Base-by-base conservation (phyloP, 2,797 vertebrate species). In the Cossypha heuglini region DNA sequence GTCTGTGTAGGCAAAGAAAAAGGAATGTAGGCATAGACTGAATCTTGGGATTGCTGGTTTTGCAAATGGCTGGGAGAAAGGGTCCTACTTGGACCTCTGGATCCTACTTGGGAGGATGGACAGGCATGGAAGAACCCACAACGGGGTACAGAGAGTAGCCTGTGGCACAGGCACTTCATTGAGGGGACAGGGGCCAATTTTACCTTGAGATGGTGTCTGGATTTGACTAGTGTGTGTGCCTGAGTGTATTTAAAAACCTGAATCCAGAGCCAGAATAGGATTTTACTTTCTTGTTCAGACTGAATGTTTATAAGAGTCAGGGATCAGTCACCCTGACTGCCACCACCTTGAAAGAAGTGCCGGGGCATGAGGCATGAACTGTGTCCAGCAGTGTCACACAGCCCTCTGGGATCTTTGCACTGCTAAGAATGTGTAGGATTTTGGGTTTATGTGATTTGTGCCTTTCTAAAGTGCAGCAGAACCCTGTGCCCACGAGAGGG, bases 401-500 rank as follows among this genome's bases (percentile, higher is more conserved):
- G 31, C 18, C 11, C 33, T 43, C 72, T 18, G 78, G 31, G n/a
- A 25, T 12, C 40, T 33, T 45, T 5, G 64, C 75, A 1, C 58
- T 37, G 54, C 31, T 33, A 5, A 51, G 29, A 29, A 8, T 17
- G 42, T 1, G 7, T 2, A 4, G 3, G 26, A 38, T 12, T 24
- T 16, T 21, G 38, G 19, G 18, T 61, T 83, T 37, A 12, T 1
- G 2, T 0, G 25, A 19, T 18, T 9, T 16, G 45, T 58, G 81
- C 77, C 55, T 52, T 86, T 46, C 20, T 7, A 1, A 38, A 9
- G 43, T 66, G 94, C 87, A 91, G 46, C 28, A 35, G 75, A 83
- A 16, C n/a, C 4, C 10, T 5, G 1, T 20, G 63, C 21, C 95
- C 97, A 94, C 89, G 3, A 86, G 97, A 96, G 97, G 97, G 97